Evolutionary conservation across 2,113 vertebrate genomes (phyloP).

Genomic region (Beaufortia kweichowensis): DNA sequence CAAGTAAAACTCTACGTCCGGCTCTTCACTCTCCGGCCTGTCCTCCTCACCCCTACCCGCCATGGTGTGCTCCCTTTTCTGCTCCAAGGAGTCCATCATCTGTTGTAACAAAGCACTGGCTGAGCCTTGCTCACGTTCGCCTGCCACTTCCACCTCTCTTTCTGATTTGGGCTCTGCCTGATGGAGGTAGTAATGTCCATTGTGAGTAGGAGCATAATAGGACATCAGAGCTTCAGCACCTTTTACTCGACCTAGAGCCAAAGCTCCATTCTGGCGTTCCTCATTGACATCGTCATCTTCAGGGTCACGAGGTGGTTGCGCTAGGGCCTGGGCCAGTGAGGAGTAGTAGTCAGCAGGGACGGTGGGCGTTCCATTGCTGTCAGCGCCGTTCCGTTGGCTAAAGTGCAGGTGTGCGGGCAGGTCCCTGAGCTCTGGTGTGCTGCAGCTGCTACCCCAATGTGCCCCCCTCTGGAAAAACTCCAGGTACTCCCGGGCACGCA

Average conservation of each 20-base stretch:
- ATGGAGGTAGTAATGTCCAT: slow-evolving; percentile 81
- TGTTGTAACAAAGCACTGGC: slow-evolving; percentile 92
- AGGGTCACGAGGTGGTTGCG: slow-evolving; percentile 67
- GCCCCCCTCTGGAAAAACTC: slow-evolving; percentile 93
- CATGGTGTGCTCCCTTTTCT: slow-evolving; percentile 70
- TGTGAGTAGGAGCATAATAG: slow-evolving; percentile 82
- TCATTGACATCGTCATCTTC: slow-evolving; percentile 87
- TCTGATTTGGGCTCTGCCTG: slow-evolving; percentile 71
- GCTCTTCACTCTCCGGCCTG: slow-evolving; percentile 84
- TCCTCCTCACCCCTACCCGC: slow-evolving; percentile 74
- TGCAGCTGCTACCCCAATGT: slow-evolving; percentile 79
- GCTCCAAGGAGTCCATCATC: slow-evolving; percentile 91
- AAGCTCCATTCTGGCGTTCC: slow-evolving; percentile 54
- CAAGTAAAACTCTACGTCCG: slow-evolving; percentile 98
- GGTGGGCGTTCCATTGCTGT: slow-evolving; percentile 70
- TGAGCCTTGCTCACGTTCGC: slow-evolving; percentile 72
- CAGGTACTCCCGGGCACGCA: slow-evolving; percentile 93
- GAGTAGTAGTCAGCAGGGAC: slow-evolving; percentile 71
- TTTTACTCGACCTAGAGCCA: slow-evolving; percentile 60
- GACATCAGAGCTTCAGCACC: slow-evolving; percentile 63
- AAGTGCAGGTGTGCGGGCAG: slow-evolving; percentile 76
- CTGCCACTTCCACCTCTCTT: slow-evolving; percentile 70
- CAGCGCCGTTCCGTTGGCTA: slow-evolving; percentile 75
- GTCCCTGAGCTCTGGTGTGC: slow-evolving; percentile 81
- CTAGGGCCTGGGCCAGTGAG: slow-evolving; percentile 67